Base-by-base conservation (phyloP, 2,888 invertebrate species). In the Tethea ocularis region DNA sequence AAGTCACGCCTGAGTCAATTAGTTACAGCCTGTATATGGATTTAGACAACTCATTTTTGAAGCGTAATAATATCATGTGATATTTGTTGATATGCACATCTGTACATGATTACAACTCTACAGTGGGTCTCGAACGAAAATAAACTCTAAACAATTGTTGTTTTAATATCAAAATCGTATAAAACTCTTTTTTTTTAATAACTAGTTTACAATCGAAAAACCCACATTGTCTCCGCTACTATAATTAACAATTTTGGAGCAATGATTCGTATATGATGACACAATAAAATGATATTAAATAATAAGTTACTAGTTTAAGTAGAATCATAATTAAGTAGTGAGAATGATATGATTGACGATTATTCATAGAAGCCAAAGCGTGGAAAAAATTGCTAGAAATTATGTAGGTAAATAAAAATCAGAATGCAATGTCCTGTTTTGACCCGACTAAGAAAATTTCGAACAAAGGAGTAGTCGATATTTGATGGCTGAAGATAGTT, bases 81-180 rank as follows among this genome's bases (percentile, higher is more conserved):
- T 60, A 52, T 54, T 54, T 7, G 36, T 8, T 59, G 61, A 61
- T 61, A 61, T 61, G 56, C 56, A 54, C 57, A 56, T 24, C 36
- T 51, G 46, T 57, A 58, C 38, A 41, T 20, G 29, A 46, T 1
- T 53, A 46, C 17, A 38, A 38, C 46, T 20, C 5, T 17, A 59
- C 51, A 53, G 68, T 63, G 70, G 71, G 72, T 61, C 65, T 67
- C 70, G 64, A 65, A 62, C 57, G 41, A 64, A 61, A 57, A 54
- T 52, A 59, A 57, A 52, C 51, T 59, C 53, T 55, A 54, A 64
- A 62, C 56, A 57, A 56, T 54, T 17, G 41, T 59, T 51, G 46
- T 4, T 66, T 72, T 82, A 82, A 81, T 86, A 86, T 86, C 82
- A 84, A 86, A 86, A 82, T 77, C 75, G 81, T 85, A 85, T 71